These are phyloP conservation scores for Carabus problematicus DNA, from an alignment of 2,888 invertebrate species.

Conservation along the genomic window DNA sequence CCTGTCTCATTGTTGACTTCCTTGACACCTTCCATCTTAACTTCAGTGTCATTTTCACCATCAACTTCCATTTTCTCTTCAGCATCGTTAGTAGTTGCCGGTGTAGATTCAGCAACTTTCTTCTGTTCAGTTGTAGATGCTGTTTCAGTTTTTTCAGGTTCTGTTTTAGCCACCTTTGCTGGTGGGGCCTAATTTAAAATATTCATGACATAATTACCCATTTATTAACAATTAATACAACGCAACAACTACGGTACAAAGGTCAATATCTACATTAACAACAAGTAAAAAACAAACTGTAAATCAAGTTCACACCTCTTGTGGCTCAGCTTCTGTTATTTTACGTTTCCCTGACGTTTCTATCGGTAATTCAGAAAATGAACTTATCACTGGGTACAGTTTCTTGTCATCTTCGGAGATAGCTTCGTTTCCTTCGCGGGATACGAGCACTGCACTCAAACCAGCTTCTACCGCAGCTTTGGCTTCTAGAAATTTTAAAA, in stretches of 20 bases:
- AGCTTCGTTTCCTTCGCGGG: constrained; percentile 80
- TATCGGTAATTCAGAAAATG: constrained; percentile 66
- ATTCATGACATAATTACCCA: constrained; percentile 36
- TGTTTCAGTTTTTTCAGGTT: constrained; percentile 49
- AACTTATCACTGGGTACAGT: constrained; percentile 65
- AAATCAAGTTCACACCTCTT: constrained; percentile 52
- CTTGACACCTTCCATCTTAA: constrained; percentile 43
- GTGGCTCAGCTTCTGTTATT: constrained; percentile 48
- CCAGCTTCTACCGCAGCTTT: constrained; percentile 81
- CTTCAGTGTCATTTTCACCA: constrained; percentile 39
- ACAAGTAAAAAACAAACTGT: constrained; percentile 13
- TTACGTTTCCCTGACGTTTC: constrained; percentile 55
- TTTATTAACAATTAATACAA: constrained; percentile 26
- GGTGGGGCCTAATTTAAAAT: constrained; percentile 57
- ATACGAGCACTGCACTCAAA: constrained; percentile 71
- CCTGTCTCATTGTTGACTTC: constrained; percentile 44
- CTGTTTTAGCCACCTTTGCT: constrained; percentile 64
- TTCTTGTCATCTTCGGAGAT: constrained; percentile 67
- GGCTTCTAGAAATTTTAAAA: constrained; percentile 71
- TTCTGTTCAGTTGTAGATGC: constrained; percentile 44
- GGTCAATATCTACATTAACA: constrained; percentile 18
- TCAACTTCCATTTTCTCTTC: constrained; percentile 48
- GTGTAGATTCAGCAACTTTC: constrained; percentile 44
- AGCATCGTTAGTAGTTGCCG: constrained; percentile 10
- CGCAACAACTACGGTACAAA: constrained; percentile 18